Conservation (phyloP, 1,140 invertebrate species). For the Diorhabda sublineata region DNA sequence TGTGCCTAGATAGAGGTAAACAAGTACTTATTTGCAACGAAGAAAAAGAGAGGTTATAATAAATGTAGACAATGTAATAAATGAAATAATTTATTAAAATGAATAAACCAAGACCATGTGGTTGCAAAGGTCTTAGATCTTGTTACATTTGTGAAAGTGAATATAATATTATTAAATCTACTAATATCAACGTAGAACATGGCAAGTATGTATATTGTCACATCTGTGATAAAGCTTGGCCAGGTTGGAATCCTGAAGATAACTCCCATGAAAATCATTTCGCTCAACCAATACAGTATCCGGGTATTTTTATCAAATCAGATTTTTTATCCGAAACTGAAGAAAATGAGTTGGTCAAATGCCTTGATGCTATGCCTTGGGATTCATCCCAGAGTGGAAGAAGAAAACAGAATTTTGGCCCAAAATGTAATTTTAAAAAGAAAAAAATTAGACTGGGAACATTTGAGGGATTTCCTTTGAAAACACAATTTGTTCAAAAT, state of each 20-base stretch:
- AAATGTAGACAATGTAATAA: too few species aligned
- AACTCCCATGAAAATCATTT: slow-evolving; percentile 64
- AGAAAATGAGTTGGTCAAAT: slow-evolving; percentile 60
- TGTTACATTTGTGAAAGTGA: slow-evolving; percentile 80
- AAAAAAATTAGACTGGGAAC: slow-evolving; percentile 71
- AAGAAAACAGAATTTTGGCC: slow-evolving; percentile 96
- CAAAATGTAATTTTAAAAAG: slow-evolving; percentile 98
- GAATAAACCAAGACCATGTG: slow-evolving; percentile 73
- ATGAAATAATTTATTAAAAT: slow-evolving; percentile 44
- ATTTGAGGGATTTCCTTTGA: slow-evolving; percentile 85
- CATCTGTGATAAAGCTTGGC: slow-evolving; percentile 68
- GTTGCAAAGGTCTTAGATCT: slow-evolving; percentile 87
- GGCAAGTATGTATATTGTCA: slow-evolving; percentile 71
- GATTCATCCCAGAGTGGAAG: slow-evolving; percentile 91
- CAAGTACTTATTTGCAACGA: too few species aligned
- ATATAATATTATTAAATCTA: slow-evolving; percentile 57
- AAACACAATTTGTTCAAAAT: slow-evolving; percentile 77
- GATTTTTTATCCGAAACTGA: slow-evolving; percentile 76
- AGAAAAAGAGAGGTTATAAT: too few species aligned
- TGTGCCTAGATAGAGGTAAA: too few species aligned
- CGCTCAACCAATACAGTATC: slow-evolving; percentile 57
- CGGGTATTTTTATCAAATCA: slow-evolving; percentile 67
- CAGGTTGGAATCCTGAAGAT: slow-evolving; percentile 62
- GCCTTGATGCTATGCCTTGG: slow-evolving; percentile 83
- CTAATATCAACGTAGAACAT: slow-evolving; percentile 39